These are phyloP conservation scores for Caerostris extrusa DNA, from an alignment of 1,140 invertebrate species.

Conservation along the genomic window DNA sequence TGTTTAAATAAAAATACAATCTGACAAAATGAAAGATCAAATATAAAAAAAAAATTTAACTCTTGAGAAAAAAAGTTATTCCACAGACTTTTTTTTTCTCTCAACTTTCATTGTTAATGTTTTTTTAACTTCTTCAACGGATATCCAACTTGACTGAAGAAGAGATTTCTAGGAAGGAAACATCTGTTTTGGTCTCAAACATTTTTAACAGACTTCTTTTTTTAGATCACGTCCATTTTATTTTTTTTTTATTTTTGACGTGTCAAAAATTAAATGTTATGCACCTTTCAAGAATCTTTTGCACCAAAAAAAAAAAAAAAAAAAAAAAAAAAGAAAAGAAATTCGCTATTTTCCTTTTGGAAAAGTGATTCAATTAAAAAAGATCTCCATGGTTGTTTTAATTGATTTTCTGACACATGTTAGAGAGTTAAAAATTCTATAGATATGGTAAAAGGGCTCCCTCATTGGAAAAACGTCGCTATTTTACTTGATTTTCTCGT, in stretches of 20 bases:
- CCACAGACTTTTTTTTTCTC: not conserved
- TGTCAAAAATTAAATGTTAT: slow-evolving; percentile 41
- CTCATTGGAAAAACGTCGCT: no score
- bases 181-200: slow-evolving; percentile 49
- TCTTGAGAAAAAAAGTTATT: slow-evolving; percentile 1
- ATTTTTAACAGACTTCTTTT: slow-evolving; percentile 26
- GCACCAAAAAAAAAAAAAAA: not conserved
- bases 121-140: slow-evolving; percentile 10
- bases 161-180: slow-evolving; percentile 35
- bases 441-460: no score
- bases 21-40: not conserved
- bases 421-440: no score
- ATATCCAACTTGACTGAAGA: slow-evolving; percentile 27
- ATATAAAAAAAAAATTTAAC: not conserved
- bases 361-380: slow-evolving; percentile 25
- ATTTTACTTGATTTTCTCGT: no score
- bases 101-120: not conserved
- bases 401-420: not conserved
- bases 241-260: not conserved
- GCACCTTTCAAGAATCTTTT: not conserved
- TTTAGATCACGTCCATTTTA: not conserved
- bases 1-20: slow-evolving; percentile 15
- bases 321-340: not conserved
- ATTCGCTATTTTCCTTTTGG: not conserved
- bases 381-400: not conserved